These are phyloP conservation scores for Neotoma lepida DNA, from an alignment of 2,113 vertebrate species.

Conservation along the genomic window DNA sequence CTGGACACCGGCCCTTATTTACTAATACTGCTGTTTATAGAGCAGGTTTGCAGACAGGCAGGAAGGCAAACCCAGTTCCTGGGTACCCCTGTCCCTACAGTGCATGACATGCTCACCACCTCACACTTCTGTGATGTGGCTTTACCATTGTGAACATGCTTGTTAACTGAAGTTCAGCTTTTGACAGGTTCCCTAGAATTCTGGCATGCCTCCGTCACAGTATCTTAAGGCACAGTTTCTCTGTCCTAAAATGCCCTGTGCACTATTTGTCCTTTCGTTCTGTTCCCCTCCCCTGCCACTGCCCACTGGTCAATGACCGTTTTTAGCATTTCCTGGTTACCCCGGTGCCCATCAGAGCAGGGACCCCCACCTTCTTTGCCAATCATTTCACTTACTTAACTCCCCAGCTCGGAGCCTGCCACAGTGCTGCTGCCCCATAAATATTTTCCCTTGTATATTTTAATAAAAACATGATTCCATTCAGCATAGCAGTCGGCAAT, in stretches of 20 bases:
- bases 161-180: fast-evolving
- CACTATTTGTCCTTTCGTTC: fast-evolving
- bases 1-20: neutral
- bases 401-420: constrained; percentile 1
- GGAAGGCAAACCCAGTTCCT: neutral
- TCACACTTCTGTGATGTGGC: fast-evolving
- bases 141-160: fast-evolving
- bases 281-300: neutral
- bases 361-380: neutral
- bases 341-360: neutral
- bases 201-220: neutral
- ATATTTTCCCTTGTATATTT: constrained; percentile 32
- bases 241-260: fast-evolving
- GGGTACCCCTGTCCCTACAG: fast-evolving
- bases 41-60: neutral
- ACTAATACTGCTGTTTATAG: neutral
- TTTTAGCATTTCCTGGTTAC: neutral
- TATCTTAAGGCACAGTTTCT: fast-evolving
- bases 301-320: neutral
- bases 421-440: neutral
- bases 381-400: neutral
- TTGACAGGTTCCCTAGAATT: neutral
- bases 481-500: neutral
- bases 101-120: fast-evolving
- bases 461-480: constrained; percentile 54